Evolutionary conservation across 2,113 vertebrate species (phyloP), one percentile per base, ranked within the genome.

Genomic region (Montifringilla adamsi): DNA sequence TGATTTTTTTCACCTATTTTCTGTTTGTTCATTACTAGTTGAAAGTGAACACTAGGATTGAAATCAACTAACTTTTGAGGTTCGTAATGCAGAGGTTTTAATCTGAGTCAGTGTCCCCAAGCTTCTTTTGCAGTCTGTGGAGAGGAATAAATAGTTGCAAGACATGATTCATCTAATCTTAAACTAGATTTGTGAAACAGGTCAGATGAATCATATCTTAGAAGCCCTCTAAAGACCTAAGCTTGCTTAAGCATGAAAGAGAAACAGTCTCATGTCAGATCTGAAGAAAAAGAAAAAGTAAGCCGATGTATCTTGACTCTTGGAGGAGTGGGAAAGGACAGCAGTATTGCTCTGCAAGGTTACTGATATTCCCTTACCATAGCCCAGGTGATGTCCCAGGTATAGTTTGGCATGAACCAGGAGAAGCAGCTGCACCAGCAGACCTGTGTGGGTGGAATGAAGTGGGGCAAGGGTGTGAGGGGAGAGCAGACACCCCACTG

Each of bases 151-250:
- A 66, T 82, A 89, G 43, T 90, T 94, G 76, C 84, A 78, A 86
- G 56, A 89, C 47, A 56, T 95, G 96, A 96, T 96, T 97, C 95
- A 97, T 96, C 91, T 63, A 64, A 84, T 87, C 73, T 90, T 92
- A 89, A 92, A 89, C 80, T 78, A 81, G 86, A 96, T 95, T 84
- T 91, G 84, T 92, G 86, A 94, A 96, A 94, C 69, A 75, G 91
- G 89, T 94, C 94, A 91, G 84, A 82, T 94, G 94, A 97, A 95
- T 96, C 95, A 92, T 56, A 60, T 89, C 66, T 92, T 72, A 92
- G 86, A 82, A 94, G 64, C 68, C 72, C 92, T 88, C 59, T 52
- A 56, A 52, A 86, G 85, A 94, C 83, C 75, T 84, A 85, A 85
- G 55, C 58, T 84, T 94, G 75, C 72, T 90, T 95, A 90, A 92